Evolutionary conservation across 1,140 invertebrate genomes (phyloP).

Genomic region (Euglossa dilemma): DNA sequence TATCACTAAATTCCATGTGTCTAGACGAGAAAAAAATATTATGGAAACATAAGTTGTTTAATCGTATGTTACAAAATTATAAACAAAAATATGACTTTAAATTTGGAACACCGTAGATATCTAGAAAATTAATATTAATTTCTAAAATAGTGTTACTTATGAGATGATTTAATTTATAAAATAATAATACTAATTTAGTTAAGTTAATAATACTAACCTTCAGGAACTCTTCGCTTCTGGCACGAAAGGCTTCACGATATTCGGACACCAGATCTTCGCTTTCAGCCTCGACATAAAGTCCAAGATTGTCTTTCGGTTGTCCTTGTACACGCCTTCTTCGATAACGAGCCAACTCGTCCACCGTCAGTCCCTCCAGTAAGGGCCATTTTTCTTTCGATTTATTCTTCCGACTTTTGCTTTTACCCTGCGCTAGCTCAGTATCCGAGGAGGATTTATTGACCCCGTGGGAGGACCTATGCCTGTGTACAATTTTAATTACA

Average conservation of each 20-base stretch:
- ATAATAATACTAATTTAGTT: no score
- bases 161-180: not conserved
- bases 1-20: no score
- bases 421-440: slow-evolving; percentile 77
- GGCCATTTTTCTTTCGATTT: slow-evolving; percentile 75
- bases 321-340: slow-evolving; percentile 79
- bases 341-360: slow-evolving; percentile 83
- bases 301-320: slow-evolving; percentile 76
- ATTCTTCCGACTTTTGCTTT: slow-evolving; percentile 61
- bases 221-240: slow-evolving; percentile 71
- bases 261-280: slow-evolving; percentile 72
- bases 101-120: no score
- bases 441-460: slow-evolving; percentile 75
- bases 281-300: slow-evolving; percentile 41
- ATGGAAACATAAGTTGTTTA: no score
- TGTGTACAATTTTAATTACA: slow-evolving; percentile 22
- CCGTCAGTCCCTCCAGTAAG: slow-evolving; percentile 82
- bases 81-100: no score
- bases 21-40: no score
- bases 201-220: slow-evolving; percentile 51
- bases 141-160: not conserved
- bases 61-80: no score
- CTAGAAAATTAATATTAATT: not conserved
- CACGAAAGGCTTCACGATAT: slow-evolving; percentile 75
- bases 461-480: slow-evolving; percentile 69